Conservation (phyloP, 2,113 vertebrate genomes). For the Desmodus rotundus region DNA sequence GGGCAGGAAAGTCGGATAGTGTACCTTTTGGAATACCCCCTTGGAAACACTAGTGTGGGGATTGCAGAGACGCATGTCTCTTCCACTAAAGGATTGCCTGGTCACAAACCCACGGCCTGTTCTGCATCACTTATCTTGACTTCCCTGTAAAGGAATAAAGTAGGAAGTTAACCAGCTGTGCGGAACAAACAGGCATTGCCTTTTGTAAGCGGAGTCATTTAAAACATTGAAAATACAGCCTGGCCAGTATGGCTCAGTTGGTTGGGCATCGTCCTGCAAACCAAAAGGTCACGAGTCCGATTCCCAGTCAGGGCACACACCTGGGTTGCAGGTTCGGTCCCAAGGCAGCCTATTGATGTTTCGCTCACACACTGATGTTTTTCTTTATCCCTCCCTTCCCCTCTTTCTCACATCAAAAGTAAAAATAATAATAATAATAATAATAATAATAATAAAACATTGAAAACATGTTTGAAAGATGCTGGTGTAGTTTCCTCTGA, state of each 20-base stretch:
- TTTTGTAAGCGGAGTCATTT: slow-evolving; percentile 21
- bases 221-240: not conserved
- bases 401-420: too few species aligned
- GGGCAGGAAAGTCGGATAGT: not conserved
- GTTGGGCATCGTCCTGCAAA: too few species aligned
- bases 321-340: too few species aligned
- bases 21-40: not conserved
- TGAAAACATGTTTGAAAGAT: not conserved
- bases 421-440: too few species aligned
- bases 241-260: too few species aligned
- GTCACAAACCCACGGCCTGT: not conserved
- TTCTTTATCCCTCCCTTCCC: too few species aligned
- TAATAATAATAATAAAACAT: not conserved
- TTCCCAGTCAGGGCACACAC: too few species aligned
- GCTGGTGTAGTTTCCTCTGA: slow-evolving; percentile 20
- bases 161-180: not conserved
- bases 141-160: not conserved
- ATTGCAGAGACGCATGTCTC: not conserved
- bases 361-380: too few species aligned
- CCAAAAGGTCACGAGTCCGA: too few species aligned
- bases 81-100: not conserved
- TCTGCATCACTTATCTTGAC: not conserved
- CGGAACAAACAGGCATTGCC: slow-evolving; percentile 37
- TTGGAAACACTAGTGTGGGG: not conserved
- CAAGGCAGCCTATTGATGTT: too few species aligned